Conservation (phyloP, 2,888 invertebrate species). For the Epsilonema sp. region DNA sequence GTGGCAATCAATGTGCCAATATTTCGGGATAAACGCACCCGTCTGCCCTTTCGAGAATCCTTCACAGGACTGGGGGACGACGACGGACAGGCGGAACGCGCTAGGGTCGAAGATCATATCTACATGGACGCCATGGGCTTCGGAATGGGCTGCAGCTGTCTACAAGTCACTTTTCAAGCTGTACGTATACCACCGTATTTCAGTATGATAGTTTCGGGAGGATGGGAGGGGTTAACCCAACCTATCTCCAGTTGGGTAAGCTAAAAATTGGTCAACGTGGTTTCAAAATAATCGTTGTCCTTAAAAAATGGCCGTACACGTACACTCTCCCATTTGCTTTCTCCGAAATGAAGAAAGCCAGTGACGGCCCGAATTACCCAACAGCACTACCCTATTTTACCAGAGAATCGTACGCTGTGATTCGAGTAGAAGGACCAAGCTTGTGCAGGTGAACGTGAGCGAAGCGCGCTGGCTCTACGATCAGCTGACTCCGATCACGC, state of each 20-base stretch:
- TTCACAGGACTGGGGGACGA: constrained; percentile 40
- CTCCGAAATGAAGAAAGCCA: no score
- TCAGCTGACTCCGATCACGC: constrained; percentile 84
- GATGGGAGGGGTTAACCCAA: no score
- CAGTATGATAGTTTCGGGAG: no score
- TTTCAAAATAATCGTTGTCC: no score
- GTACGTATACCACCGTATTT: not conserved
- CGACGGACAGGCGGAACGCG: constrained; percentile 39
- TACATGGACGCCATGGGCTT: constrained; percentile 99
- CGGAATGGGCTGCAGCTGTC: constrained; percentile 94
- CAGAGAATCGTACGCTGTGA: no score
- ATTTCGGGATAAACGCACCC: constrained; percentile 61
- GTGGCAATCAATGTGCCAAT: constrained; percentile 83
- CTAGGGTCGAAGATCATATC: constrained; percentile 66
- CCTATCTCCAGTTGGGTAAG: no score
- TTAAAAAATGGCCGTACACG: no score
- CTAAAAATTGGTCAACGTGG: no score
- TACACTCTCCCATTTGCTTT: no score
- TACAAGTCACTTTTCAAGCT: constrained; percentile 16
- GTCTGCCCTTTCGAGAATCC: constrained; percentile 46
- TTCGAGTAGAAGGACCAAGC: no score
- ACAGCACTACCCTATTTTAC: no score
- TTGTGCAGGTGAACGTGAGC: constrained; percentile 50
- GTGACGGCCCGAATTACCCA: no score
- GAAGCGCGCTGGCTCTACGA: constrained; percentile 91